Base-by-base conservation (phyloP, 1,140 invertebrate species). In the Hestina assimilis region DNA sequence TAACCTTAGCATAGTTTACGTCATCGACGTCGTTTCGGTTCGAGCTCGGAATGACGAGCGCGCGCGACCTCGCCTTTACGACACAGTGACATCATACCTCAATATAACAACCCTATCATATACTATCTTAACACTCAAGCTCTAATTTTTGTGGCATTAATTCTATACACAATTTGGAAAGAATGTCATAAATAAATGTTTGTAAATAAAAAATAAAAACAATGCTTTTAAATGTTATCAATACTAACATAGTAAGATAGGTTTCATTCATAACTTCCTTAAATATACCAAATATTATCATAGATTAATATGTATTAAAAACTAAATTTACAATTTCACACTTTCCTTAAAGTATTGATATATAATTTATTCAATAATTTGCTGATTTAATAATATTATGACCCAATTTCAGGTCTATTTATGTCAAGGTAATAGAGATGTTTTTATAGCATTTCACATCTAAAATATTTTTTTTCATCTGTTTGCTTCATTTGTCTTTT, bases 1-100 rank as follows among this genome's bases (percentile, higher is more conserved):
- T 87, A 86, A 86, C 79, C 82, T 85, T 80, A 83, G 65, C 62
- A 68, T 66, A 51, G 79, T 87, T 87, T 87, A 86, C 84, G 81
- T 86, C 84, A 87, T 84, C 82, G 75, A 54, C 79, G 67, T 69
- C 60, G 74, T 77, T 83, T 79, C 64, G 61, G 43, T 63, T 72
- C 69, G 71, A 70, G 68, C 68, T 63, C 69, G 75, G 75, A 69
- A 71, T 77, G 78, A 77, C 79, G 80, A 68, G 64, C 63, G 72
- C 71, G 72, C 55, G 69, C 79, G 84, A 77, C 84, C 84, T 86
- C 81, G 83, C 72, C 66, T 87, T 83, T 84, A 87, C 84, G 82
- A 83, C 78, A 79, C 46, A 61, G 75, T 87, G 84, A 88, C 83
- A 86, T 88, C 84, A 88, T 88, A 84, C 58, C 81, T 68, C 68